Conservation (phyloP, 2,888 invertebrate genomes). For the Atethmia centrago region DNA sequence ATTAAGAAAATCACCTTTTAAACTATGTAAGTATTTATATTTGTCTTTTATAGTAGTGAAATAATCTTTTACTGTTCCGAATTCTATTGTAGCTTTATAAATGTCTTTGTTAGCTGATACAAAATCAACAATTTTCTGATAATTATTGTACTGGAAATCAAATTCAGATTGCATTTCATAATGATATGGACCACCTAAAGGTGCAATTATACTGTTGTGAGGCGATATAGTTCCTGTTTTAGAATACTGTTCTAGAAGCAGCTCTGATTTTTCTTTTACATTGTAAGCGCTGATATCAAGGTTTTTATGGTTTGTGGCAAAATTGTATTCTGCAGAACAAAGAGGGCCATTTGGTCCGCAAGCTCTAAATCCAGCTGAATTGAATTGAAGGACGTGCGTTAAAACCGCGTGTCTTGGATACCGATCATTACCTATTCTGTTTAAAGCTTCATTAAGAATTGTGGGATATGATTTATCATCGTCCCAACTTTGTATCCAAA, state of each 20-base stretch:
- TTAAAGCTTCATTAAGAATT: conserved; percentile 76
- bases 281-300: conserved; percentile 95
- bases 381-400: conserved; percentile 83
- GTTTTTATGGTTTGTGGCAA: conserved; percentile 94
- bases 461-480: conserved; percentile 73
- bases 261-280: conserved; percentile 95
- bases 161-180: conserved; percentile 97
- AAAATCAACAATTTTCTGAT: conserved; percentile 96
- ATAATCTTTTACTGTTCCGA: conserved; percentile 97
- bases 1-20: conserved; percentile 98
- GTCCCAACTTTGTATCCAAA: conserved; percentile 97
- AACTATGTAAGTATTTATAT: conserved; percentile 91
- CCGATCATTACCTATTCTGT: conserved; percentile 80
- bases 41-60: conserved; percentile 93
- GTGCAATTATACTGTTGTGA: conserved; percentile 97
- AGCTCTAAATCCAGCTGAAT: conserved; percentile 80
- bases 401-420: conserved; percentile 80
- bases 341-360: conserved; percentile 81
- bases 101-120: conserved; percentile 94
- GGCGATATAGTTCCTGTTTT: conserved; percentile 96
- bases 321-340: conserved; percentile 87
- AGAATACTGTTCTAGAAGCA: conserved; percentile 96
- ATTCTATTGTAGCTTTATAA: conserved; percentile 93
- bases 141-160: conserved; percentile 98
- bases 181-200: conserved; percentile 97